Conservation (phyloP, 2,113 vertebrate species). For the Psephotus haematonotus region DNA sequence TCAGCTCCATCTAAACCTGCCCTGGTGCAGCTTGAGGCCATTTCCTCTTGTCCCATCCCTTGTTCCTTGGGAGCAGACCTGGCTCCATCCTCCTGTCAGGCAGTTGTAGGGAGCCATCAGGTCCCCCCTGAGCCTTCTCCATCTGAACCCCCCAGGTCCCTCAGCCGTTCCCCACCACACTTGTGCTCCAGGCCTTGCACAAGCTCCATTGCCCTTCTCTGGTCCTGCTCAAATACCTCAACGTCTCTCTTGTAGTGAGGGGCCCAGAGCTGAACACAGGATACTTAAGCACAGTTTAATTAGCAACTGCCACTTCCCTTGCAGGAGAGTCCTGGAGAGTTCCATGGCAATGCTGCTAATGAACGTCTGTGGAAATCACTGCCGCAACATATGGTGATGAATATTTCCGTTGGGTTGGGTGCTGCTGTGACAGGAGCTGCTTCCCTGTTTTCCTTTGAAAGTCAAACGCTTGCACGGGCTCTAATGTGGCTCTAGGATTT, state of each 20-base stretch:
- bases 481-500: not conserved
- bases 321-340: constrained; percentile 17
- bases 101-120: no score
- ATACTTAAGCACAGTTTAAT: constrained; percentile 1
- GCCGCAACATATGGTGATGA: constrained; percentile 47
- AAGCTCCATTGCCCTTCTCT: not conserved
- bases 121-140: no score
- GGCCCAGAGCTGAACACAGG: not conserved
- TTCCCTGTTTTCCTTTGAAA: not conserved
- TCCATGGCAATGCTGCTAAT: not conserved
- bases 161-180: not conserved
- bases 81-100: no score
- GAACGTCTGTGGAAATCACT: constrained; percentile 20
- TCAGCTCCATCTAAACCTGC: no score
- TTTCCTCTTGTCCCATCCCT: no score
- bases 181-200: not conserved
- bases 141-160: not conserved
- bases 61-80: no score
- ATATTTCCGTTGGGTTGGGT: constrained; percentile 38
- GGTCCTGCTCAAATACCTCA: not conserved
- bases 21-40: no score
- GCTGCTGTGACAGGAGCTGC: not conserved
- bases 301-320: constrained; percentile 35
- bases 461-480: not conserved
- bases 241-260: not conserved